Base-by-base conservation (phyloP, 2,888 invertebrate species). In the Eurytoma adleriae region DNA sequence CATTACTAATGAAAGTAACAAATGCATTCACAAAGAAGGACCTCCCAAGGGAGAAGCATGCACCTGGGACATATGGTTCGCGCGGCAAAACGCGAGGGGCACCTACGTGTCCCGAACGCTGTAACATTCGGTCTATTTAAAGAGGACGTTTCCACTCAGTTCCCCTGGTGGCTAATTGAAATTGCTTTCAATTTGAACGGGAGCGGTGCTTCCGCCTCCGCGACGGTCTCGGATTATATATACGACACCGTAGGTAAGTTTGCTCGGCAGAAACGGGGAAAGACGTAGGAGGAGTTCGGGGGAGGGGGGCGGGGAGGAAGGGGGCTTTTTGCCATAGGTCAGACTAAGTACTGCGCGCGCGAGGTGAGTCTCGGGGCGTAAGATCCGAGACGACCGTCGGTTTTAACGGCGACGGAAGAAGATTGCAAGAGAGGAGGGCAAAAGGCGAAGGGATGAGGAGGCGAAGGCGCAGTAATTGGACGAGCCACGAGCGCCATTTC, bases 401-500 rank as follows among this genome's bases (percentile, higher is more conserved):
- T 66, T 71, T 71, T 78, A 64, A 78, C 70, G 50, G 50, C 69
- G n/a, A 2, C 27, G 40, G 16, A 20, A 52, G 61, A 72, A 62
- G 24, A 66, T 74, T 74, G 30, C 67, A 14, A 57, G 18, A 27
- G 20, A 10, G 24, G 50, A 54, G 82, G 27, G 69, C 16, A 30
- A 12, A 69, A 56, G 30, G 30, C 30, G 24, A n/a, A 5, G 56
- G 48, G 27, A 71, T 20, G n/a, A 56, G 13, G 66, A 66, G 67
- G 40, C 48, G 40, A 64, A 57, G 66, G 56, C 10, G 18, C 66
- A 54, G 81, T 84, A 86, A 86, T 86, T 85, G 83, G 83, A 83
- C 81, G 81, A 83, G 80, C 81, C 78, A 78, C 82, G 78, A 82
- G 83, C 82, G 78, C 62, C 79, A 76, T 84, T 85, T 85, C 83